Evolutionary conservation across 2,113 vertebrate species (phyloP).

Genomic region (Triplophysa siluroides): DNA sequence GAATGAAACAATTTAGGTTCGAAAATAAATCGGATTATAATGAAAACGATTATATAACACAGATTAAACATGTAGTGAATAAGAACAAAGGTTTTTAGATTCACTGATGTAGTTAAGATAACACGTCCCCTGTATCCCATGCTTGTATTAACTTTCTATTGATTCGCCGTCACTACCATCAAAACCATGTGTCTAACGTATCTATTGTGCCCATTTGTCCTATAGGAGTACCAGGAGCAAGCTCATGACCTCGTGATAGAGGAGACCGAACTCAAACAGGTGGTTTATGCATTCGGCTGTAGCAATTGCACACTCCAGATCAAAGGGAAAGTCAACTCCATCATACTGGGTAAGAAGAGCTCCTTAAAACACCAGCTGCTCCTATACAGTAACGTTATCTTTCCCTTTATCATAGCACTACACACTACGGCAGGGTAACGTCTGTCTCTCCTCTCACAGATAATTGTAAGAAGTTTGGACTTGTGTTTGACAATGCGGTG

Average conservation of each 20-base stretch:
- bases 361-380: background rate
- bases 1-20: background rate
- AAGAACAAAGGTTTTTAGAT: too few species aligned
- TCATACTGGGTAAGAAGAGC: constrained; percentile 85
- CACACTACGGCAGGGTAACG: background rate
- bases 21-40: background rate
- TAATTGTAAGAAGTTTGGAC: constrained; percentile 93
- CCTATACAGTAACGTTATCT: background rate
- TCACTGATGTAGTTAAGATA: too few species aligned
- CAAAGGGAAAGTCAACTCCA: constrained; percentile 97
- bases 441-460: constrained; percentile 73
- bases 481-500: constrained; percentile 95
- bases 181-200: background rate
- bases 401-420: background rate
- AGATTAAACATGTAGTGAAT: too few species aligned
- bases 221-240: constrained; percentile 92
- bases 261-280: constrained; percentile 93
- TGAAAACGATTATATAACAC: too few species aligned
- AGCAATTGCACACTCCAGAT: constrained; percentile 89
- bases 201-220: constrained; percentile 38
- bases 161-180: background rate
- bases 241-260: constrained; percentile 86
- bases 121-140: too few species aligned
- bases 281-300: constrained; percentile 92
- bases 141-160: too few species aligned